These are phyloP conservation scores for Argyra leucocephala DNA, from an alignment of 2,888 invertebrate genomes.

Conservation along the genomic window DNA sequence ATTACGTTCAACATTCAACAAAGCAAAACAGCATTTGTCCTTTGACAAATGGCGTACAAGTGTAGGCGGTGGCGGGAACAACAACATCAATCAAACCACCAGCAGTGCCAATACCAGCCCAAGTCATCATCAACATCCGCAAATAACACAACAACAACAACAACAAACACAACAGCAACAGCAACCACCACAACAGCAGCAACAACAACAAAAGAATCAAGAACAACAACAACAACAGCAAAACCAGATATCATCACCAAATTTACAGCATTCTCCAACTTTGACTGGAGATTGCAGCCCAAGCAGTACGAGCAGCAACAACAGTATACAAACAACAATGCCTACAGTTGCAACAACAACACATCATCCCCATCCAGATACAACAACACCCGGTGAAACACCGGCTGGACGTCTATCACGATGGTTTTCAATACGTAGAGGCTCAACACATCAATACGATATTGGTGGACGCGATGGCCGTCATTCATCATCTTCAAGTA, in stretches of 20 bases:
- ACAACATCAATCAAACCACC: constrained; percentile 29
- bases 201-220: constrained; percentile 23
- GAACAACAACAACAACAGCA: constrained; percentile 1
- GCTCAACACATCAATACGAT: constrained; percentile 75
- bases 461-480: constrained; percentile 48
- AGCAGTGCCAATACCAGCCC: constrained; percentile 25
- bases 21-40: constrained; percentile 67
- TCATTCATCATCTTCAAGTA: constrained; percentile 32
- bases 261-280: constrained; percentile 12
- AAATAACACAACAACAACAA: not conserved
- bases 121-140: constrained; percentile 18
- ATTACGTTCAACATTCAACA: constrained; percentile 68
- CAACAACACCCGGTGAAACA: constrained; percentile 53
- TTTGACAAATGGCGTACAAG: constrained; percentile 61
- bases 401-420: constrained; percentile 68
- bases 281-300: constrained; percentile 15
- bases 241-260: not conserved
- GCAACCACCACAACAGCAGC: constrained; percentile 28
- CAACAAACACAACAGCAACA: constrained; percentile 34
- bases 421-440: constrained; percentile 81
- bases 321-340: constrained; percentile 24
- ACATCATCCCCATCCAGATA: constrained; percentile 22
- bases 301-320: not conserved
- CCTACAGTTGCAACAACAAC: constrained; percentile 24
- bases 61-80: constrained; percentile 39